phyloP scores from a whole-genome alignment of 2,113 vertebrate genomes.

The Arvicanthis niloticus region DNA sequence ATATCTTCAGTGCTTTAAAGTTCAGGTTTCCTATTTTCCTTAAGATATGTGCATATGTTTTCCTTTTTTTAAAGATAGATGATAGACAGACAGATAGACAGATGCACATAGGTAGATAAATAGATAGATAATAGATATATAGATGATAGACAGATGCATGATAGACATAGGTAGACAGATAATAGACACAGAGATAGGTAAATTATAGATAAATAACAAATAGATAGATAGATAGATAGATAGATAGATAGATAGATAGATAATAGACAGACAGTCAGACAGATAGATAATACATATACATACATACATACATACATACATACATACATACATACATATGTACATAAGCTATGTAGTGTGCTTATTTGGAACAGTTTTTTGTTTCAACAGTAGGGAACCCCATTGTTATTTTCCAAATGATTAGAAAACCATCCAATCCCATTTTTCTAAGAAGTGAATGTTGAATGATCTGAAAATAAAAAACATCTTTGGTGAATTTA shows the following conservation, averaged over 20 bases:
- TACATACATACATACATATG: background rate
- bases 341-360: background rate
- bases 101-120: too few species aligned
- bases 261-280: background rate
- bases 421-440: background rate
- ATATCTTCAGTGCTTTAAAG: background rate
- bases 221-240: background rate
- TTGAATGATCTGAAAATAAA: background rate
- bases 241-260: background rate
- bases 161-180: background rate
- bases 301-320: background rate
- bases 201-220: background rate
- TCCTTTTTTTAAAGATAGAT: background rate
- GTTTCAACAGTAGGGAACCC: background rate
- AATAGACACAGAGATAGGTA: background rate
- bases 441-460: background rate
- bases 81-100: too few species aligned
- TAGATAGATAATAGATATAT: too few species aligned
- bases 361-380: background rate
- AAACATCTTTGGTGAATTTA: background rate
- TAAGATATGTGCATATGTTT: background rate
- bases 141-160: too few species aligned
- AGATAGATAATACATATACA: background rate
- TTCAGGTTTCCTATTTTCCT: constrained; percentile 13
- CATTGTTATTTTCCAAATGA: background rate